Percentiles rank a stretch among this genome's conserved stretches.
phyloP scores from a whole-genome alignment of 2,888 invertebrate species.

The Steromphala cineraria region DNA sequence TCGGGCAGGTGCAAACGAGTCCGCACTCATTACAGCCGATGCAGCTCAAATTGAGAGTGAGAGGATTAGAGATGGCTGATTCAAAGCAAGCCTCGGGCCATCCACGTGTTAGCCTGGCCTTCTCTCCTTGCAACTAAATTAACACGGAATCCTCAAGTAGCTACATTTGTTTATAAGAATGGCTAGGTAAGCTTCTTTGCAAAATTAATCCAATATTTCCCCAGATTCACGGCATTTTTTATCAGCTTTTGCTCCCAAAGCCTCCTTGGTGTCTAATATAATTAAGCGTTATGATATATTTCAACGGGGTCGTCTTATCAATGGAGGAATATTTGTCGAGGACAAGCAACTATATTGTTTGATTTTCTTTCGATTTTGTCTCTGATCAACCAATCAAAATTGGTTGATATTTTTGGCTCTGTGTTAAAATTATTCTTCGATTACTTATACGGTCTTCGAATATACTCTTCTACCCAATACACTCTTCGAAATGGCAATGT shows the following conservation, averaged over 20 bases:
- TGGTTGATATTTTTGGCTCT: too few relatives aligned
- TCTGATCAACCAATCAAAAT: too few relatives aligned
- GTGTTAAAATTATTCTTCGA: too few relatives aligned
- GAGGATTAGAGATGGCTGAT: background rate
- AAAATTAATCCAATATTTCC: conserved; percentile 15
- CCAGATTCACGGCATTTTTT: background rate
- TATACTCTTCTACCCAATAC: too few relatives aligned
- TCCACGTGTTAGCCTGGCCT: background rate
- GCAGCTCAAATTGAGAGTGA: conserved; percentile 21
- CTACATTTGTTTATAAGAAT: background rate
- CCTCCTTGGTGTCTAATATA: too few relatives aligned
- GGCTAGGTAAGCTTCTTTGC: conserved; percentile 9
- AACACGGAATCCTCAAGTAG: background rate
- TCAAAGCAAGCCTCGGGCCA: conserved; percentile 1
- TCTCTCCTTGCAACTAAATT: background rate
- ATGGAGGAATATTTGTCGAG: too few relatives aligned
- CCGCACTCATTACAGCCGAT: background rate
- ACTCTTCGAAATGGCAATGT: too few relatives aligned
- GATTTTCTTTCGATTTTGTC: too few relatives aligned
- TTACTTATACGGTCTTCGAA: too few relatives aligned
- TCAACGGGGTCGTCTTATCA: too few relatives aligned
- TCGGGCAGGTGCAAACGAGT: conserved; percentile 3
- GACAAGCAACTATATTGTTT: too few relatives aligned
- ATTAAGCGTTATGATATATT: too few relatives aligned
- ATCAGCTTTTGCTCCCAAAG: background rate